These are phyloP conservation scores for Lophochroa leadbeateri DNA, from an alignment of 2,113 vertebrate genomes.

Conservation along the genomic window DNA sequence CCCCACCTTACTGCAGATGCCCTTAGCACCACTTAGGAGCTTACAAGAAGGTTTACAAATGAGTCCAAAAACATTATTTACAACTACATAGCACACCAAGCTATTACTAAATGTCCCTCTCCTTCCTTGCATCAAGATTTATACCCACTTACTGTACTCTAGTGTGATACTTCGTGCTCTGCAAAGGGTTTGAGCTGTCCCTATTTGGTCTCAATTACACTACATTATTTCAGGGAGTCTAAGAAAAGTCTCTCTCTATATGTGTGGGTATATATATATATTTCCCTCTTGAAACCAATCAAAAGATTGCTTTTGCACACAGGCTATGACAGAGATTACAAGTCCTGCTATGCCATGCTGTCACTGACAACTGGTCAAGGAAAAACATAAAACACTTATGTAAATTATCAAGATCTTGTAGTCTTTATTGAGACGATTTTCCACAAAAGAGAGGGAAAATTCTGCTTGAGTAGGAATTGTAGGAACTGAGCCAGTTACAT, in stretches of 20 bases:
- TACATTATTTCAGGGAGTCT: not conserved
- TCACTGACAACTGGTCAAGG: not conserved
- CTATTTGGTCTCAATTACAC: not conserved
- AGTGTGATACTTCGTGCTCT: rapidly evolving
- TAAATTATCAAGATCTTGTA: not conserved
- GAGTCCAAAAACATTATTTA: not conserved
- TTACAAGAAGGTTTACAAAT: not conserved
- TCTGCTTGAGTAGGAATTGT: not conserved
- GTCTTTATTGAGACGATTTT: constrained; percentile 14
- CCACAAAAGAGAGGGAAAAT: not conserved
- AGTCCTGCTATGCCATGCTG: not conserved
- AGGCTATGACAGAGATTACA: not conserved
- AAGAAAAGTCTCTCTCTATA: not conserved
- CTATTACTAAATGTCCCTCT: not conserved
- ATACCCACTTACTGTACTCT: not conserved
- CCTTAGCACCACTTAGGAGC: not conserved
- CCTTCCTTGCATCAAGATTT: not conserved
- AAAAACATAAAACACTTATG: not conserved
- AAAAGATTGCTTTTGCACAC: not conserved
- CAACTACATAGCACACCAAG: not conserved
- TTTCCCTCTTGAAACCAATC: not conserved
- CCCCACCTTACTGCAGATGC: not conserved
- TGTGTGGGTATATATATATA: rapidly evolving
- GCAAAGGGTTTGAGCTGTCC: not conserved
- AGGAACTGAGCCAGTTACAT: not conserved